These are phyloP conservation scores for Otus scops DNA, from an alignment of 2,797 vertebrate species.

Conservation along the genomic window DNA sequence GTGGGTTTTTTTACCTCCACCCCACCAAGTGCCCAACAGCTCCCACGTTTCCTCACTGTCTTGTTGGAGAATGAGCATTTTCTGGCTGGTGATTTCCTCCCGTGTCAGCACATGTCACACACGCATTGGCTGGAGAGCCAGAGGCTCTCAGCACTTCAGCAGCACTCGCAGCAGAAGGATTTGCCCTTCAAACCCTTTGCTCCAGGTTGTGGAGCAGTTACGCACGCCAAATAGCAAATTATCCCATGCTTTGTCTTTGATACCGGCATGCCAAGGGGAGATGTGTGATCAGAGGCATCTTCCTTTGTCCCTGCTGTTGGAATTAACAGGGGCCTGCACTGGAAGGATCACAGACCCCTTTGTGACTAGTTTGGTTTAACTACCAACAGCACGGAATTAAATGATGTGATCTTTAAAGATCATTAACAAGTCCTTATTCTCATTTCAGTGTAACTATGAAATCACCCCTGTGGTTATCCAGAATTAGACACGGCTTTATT, in stretches of 20 bases:
- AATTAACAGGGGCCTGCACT: not conserved
- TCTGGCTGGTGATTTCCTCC: not conserved
- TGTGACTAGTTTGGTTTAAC: not conserved
- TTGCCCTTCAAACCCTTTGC: not conserved
- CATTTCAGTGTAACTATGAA: not conserved
- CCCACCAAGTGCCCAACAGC: not conserved
- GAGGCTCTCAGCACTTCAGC: not conserved
- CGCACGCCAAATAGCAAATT: not conserved
- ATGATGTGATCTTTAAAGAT: not conserved
- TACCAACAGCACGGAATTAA: not conserved
- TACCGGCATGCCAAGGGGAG: not conserved
- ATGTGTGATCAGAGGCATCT: not conserved
- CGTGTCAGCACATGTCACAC: not conserved
- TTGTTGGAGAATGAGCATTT: not conserved
- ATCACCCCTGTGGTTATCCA: not conserved
- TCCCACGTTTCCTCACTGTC: not conserved
- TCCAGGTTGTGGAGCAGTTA: not conserved
- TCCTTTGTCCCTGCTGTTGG: not conserved
- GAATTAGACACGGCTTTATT: not conserved
- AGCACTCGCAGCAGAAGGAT: not conserved
- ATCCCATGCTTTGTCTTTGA: not conserved
- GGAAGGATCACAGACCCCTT: not conserved
- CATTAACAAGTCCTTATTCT: not conserved
- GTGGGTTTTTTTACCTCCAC: not conserved
- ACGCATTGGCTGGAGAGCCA: rapidly evolving